Evolutionary conservation across 2,113 vertebrate species (phyloP).

Genomic region (Syrrhaptes paradoxus): DNA sequence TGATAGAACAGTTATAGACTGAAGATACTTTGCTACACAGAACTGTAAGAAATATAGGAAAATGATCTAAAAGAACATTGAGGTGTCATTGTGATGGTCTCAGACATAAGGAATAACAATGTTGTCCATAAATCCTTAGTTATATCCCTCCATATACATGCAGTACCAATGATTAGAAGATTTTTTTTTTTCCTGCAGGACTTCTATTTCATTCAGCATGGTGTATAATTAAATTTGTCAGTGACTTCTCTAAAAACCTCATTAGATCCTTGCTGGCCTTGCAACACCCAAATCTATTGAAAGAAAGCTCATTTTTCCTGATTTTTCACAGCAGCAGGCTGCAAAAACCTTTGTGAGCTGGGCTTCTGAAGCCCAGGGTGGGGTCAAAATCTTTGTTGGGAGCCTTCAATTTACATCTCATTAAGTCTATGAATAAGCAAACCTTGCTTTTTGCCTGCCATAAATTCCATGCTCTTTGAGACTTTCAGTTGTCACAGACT

Average conservation of each 20-base stretch:
- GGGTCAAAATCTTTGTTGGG: constrained; percentile 82
- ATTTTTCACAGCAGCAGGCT: constrained; percentile 86
- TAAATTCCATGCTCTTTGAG: not conserved
- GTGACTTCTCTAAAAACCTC: constrained; percentile 88
- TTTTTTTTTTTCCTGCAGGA: not conserved
- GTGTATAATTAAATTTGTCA: constrained; percentile 85
- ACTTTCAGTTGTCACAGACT: not conserved
- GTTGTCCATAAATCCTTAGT: not conserved
- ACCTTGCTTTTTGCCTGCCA: not conserved
- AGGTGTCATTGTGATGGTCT: not conserved
- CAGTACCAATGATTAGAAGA: not conserved
- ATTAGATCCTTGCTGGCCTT: constrained; percentile 88
- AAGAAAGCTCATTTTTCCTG: constrained; percentile 82
- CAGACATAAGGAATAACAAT: not conserved
- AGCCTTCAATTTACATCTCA: constrained; percentile 40
- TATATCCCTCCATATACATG: not conserved
- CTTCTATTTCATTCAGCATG: not conserved
- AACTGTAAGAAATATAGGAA: not conserved
- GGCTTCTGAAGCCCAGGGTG: constrained; percentile 85
- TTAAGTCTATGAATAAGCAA: constrained; percentile 30
- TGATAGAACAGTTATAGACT: not conserved
- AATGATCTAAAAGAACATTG: not conserved
- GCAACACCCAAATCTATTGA: constrained; percentile 83
- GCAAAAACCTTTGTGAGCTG: constrained; percentile 85
- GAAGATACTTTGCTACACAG: not conserved